Percentiles rank a stretch among this genome's conserved stretches.
These are phyloP conservation scores for Antennarius maculatus DNA, from an alignment of 2,797 vertebrate genomes.

Conservation along the genomic window DNA sequence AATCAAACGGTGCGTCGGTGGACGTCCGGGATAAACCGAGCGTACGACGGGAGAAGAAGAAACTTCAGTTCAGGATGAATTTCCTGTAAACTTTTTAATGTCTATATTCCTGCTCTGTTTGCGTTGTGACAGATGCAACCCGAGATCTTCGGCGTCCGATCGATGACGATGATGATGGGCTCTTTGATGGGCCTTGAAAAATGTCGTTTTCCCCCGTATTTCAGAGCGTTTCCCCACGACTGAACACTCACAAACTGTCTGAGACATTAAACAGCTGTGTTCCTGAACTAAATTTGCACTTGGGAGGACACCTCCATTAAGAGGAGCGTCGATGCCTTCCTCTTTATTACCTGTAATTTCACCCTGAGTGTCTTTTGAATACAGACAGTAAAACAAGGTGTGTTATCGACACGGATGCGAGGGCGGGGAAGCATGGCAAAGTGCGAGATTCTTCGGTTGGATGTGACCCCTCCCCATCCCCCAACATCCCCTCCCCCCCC, in stretches of 20 bases:
- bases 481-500: background rate
- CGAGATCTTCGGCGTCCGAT: background rate
- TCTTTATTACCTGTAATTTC: slow-evolving; percentile 28
- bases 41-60: no score
- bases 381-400: slow-evolving; percentile 20
- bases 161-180: slow-evolving; percentile 4
- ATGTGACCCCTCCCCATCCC: slow-evolving; percentile 27
- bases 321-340: background rate
- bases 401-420: slow-evolving; percentile 24
- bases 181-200: background rate
- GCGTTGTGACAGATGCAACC: background rate
- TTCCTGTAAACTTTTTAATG: background rate
- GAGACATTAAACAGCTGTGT: slow-evolving; percentile 8
- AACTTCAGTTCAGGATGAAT: background rate
- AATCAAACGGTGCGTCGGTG: no score
- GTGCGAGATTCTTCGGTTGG: slow-evolving; percentile 28
- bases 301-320: slow-evolving; percentile 5
- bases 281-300: slow-evolving; percentile 8
- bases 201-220: background rate
- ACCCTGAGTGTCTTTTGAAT: background rate
- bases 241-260: background rate
- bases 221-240: background rate
- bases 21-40: no score
- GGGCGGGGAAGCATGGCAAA: slow-evolving; percentile 22
- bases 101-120: background rate